These are phyloP conservation scores for Agapostemon virescens DNA, from an alignment of 2,888 invertebrate species.

Conservation along the genomic window DNA sequence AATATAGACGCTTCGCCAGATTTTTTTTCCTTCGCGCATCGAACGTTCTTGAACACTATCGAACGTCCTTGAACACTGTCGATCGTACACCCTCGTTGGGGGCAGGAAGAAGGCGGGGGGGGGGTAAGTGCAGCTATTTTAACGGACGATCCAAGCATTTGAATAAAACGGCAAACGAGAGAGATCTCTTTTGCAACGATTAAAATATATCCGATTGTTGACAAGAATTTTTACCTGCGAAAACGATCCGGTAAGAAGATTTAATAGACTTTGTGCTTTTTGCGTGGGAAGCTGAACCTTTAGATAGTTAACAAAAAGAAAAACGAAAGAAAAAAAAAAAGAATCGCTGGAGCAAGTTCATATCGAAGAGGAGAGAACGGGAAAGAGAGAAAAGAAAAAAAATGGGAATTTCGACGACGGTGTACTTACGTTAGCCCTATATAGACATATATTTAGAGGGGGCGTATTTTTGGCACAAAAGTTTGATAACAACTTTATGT, in stretches of 20 bases:
- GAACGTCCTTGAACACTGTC: not conserved
- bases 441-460: constrained; percentile 57
- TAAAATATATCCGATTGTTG: constrained; percentile 21
- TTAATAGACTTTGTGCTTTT: constrained; percentile 21
- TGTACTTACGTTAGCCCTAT: constrained; percentile 42
- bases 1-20: not conserved
- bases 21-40: not conserved
- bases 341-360: not conserved
- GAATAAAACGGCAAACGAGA: not conserved
- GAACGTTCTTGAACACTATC: not conserved
- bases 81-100: not conserved
- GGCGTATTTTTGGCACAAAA: constrained; percentile 71
- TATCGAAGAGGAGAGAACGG: constrained; percentile 29
- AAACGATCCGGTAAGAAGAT: not conserved
- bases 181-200: constrained; percentile 16
- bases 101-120: too few species aligned
- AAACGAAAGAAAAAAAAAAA: too few species aligned
- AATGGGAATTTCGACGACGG: constrained; percentile 20
- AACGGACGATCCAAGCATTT: constrained; percentile 2
- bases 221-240: constrained; percentile 9
- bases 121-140: not conserved
- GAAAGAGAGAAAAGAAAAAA: not conserved
- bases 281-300: constrained; percentile 18
- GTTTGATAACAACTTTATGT: constrained; percentile 60
- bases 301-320: constrained; percentile 13